Percentiles rank a stretch among this genome's conserved stretches.
Conservation (phyloP, 2,888 invertebrate genomes). For the Emmelina monodactyla region DNA sequence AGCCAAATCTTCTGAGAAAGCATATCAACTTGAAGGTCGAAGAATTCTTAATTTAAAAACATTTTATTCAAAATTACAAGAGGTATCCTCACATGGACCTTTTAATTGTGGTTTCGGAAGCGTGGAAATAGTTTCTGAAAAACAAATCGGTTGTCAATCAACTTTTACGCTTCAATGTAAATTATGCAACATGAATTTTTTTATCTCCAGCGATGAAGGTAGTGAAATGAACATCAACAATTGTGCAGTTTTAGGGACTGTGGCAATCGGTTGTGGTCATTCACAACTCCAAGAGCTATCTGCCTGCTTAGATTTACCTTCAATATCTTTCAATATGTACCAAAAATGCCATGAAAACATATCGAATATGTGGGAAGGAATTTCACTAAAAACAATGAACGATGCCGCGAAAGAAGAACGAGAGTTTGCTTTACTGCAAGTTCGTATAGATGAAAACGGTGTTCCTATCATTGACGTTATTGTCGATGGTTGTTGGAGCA, state of each 20-base stretch:
- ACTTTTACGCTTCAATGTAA: conserved; percentile 1
- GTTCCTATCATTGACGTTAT: conserved; percentile 14
- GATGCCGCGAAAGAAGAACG: conserved; percentile 13
- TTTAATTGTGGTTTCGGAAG: conserved; percentile 1
- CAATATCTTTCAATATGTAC: conserved; percentile 4
- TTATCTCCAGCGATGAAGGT: neutral
- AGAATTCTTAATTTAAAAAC: conserved; percentile 1
- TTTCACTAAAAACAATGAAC: conserved; percentile 4
- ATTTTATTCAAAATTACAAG: conserved; percentile 1
- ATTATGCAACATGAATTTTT: conserved; percentile 1
- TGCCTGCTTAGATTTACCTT: conserved; percentile 8
- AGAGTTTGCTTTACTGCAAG: conserved; percentile 8
- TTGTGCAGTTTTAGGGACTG: conserved; percentile 7
- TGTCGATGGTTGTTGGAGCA: conserved; percentile 16
- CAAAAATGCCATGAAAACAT: conserved; percentile 3
- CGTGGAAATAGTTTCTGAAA: conserved; percentile 2
- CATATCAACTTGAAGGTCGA: neutral
- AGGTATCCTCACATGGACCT: conserved; percentile 2
- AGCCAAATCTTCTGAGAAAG: no score
- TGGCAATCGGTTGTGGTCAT: conserved; percentile 9
- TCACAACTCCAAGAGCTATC: conserved; percentile 8
- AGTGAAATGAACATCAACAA: conserved; percentile 5
- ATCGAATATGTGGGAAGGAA: conserved; percentile 2
- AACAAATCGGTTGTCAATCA: neutral
- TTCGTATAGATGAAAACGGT: conserved; percentile 9